Percentiles rank a stretch among this genome's conserved stretches.
Evolutionary conservation across 1,140 invertebrate genomes (phyloP).

Genomic region (Hyphantria cunea): DNA sequence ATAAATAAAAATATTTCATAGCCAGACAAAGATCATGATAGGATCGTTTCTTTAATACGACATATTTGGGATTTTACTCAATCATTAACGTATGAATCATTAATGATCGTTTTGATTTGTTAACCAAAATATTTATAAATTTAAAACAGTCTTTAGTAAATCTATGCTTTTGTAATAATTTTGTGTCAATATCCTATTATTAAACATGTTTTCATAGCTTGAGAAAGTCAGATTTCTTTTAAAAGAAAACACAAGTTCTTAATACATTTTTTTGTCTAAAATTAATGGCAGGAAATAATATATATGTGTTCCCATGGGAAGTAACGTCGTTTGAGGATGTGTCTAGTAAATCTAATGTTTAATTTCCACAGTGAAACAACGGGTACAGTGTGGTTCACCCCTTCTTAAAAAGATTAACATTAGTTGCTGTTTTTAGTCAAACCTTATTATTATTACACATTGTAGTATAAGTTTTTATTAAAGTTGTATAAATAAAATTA

Average conservation of each 20-base stretch:
- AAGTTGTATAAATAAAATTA: conserved; percentile 16
- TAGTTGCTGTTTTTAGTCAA: conserved; percentile 25
- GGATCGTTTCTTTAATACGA: conserved; percentile 41
- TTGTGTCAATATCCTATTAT: too few species aligned
- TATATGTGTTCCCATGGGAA: conserved; percentile 41
- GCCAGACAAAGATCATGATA: conserved; percentile 41
- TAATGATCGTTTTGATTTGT: conserved; percentile 48
- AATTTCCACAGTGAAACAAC: conserved; percentile 53
- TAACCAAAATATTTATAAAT: conserved; percentile 31
- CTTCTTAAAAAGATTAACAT: conserved; percentile 35
- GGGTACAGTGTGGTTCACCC: conserved; percentile 41
- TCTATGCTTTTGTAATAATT: too few species aligned
- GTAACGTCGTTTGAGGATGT: conserved; percentile 44
- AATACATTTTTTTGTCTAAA: too few species aligned
- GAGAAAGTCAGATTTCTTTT: too few species aligned
- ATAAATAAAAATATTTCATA: conserved; percentile 75
- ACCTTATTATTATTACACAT: conserved; percentile 21
- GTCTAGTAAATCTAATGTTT: conserved; percentile 60
- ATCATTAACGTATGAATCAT: conserved; percentile 49
- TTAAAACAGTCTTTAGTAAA: not conserved
- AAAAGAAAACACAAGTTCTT: too few species aligned
- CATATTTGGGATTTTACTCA: conserved; percentile 48
- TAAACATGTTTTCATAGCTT: too few species aligned
- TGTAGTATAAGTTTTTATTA: conserved; percentile 21
- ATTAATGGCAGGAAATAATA: too few species aligned